Evolutionary conservation across 1,140 invertebrate genomes (phyloP), one percentile per base, ranked within the genome.

Genomic region (Calephelis nemesis): DNA sequence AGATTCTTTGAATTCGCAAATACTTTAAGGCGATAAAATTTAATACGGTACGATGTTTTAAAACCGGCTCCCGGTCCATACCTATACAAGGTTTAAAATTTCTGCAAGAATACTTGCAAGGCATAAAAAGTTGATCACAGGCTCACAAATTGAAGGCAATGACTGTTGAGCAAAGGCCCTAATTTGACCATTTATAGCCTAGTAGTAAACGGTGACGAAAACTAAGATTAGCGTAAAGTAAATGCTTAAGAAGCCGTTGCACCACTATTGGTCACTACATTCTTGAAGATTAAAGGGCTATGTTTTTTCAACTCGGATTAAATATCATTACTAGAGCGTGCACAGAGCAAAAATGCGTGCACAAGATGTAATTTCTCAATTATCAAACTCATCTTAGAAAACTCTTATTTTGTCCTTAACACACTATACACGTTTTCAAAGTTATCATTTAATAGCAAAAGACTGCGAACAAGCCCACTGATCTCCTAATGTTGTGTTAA

Each of bases 71-170:
- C 66, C 71, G 71, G 78, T 63, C 67, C 65, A 69, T 73, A 72
- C 48, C 86, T 85, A 78, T 85, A 71, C 87, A 84, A 62, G 79
- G 84, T 60, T 54, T 72, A 75, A 80, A 75, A 81, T 76, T 84
- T 84, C 80, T 79, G 78, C 79, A 83, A 82, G 75, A 85, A 77
- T 78, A 84, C 85, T 83, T 86, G 80, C 78, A 75, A 83, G 83
- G 79, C 77, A 77, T 78, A 89, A 89, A 90, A 87, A 89, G 75
- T 87, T 85, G 86, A 83, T 84, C 82, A 70, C 74, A 78, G 74
- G 67, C 76, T 81, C 79, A 85, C 84, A 87, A 90, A 85, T 75
- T 81, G 76, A 77, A 73, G 79, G 81, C 78, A 82, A 80, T 71
- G 72, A 72, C 73, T 63, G 71, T 77, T 83, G 79, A 74, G 76